Base-by-base conservation (phyloP, 2,113 vertebrate species). In the Myotis davidii region DNA sequence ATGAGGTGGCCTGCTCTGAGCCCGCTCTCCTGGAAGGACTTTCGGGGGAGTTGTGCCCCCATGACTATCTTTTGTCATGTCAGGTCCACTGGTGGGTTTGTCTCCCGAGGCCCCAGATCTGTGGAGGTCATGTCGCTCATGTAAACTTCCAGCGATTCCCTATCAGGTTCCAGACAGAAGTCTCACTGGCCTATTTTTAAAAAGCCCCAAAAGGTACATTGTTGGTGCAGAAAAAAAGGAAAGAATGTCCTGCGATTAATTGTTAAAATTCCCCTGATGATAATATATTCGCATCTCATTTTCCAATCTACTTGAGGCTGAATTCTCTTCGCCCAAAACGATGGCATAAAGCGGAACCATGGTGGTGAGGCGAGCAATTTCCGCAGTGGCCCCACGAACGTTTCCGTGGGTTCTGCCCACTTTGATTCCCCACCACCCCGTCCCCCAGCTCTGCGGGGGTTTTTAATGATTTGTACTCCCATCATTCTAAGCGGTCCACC, bases 391-490 rank as follows among this genome's bases (percentile, higher is more conserved):
- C 34, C 9, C 69, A 27, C 34, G 9, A 52, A 65, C 32, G 9
- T 78, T 50, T 69, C 8, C 0, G 21, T 21, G n/a, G 54, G 4
- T 61, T 82, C 70, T 67, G 21, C 56, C 37, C 18, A 39, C 13
- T 67, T 67, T 42, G 17, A 65, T 78, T 61, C 23, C 27, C 88
- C 23, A 21, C 29, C 17, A 1, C 61, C 16, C 59, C 21, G 9
- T 54, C 79, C 86, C 92, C 78, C 50, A 45, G 34, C 78, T 42
- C 64, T 72, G 81, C 50, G 20, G 5, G 27, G 1, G 72, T 59
- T 88, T 86, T 34, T 29, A 81, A 90, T 86, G 77, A 91, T 85
- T 74, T 74, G 90, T 94, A 56, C 48, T 90, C 81, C 32, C 39
- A 82, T 92, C 84, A 45, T 37, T 52, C 9, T 50, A 45, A 87